phyloP scores from a whole-genome alignment of 2,113 vertebrate species.

The Perognathus longimembris region DNA sequence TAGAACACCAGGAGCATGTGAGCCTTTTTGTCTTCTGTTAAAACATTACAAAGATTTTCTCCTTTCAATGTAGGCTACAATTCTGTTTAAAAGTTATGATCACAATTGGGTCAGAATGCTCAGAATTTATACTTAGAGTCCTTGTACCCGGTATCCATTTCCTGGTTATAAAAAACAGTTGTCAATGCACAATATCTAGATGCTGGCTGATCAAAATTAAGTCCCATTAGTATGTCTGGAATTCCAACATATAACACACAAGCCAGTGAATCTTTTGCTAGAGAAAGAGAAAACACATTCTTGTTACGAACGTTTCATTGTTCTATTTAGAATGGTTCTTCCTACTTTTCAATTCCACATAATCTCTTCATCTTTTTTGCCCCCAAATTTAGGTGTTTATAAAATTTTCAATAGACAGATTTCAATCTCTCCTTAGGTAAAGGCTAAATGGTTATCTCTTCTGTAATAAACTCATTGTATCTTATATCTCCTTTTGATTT shows the following conservation, averaged over 20 bases:
- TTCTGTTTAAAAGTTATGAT: conserved; percentile 13
- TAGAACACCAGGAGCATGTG: background rate
- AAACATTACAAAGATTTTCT: conserved; percentile 42
- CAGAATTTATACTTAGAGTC: background rate
- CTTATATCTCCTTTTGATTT: background rate
- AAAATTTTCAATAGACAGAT: background rate
- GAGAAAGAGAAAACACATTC: background rate
- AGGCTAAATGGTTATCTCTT: background rate
- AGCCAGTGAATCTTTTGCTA: background rate
- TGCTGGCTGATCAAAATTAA: background rate
- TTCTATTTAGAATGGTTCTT: background rate
- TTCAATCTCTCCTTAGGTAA: background rate
- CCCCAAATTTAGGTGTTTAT: background rate
- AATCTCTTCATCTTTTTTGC: background rate
- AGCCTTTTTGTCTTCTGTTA: background rate
- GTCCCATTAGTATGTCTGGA: background rate
- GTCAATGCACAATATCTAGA: background rate
- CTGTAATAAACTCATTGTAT: background rate
- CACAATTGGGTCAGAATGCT: background rate
- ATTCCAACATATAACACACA: background rate
- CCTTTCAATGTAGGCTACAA: background rate
- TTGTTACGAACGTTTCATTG: background rate
- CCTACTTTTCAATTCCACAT: background rate
- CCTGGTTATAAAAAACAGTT: background rate
- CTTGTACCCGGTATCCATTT: conserved; percentile 1